Evolutionary conservation across 1,140 invertebrate species (phyloP).

Genomic region (Atta cephalotes): DNA sequence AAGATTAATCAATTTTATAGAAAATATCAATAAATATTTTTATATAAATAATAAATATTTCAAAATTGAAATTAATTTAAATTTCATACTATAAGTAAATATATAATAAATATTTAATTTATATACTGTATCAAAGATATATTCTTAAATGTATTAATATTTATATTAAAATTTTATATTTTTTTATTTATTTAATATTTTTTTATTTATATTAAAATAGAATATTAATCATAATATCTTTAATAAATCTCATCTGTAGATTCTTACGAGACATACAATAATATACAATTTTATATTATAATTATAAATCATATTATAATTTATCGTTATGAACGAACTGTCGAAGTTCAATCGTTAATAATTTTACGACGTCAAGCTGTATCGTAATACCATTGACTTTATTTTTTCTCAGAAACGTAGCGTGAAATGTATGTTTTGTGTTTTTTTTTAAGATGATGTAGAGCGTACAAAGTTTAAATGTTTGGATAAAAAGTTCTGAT

Average conservation of each 20-base stretch:
- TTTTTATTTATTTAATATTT: too few species aligned
- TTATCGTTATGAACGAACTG: neutral
- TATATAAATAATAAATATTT: neutral
- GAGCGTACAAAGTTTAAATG: neutral
- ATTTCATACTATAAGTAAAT: neutral
- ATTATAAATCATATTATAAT: neutral
- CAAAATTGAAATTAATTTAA: neutral
- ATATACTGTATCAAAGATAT: neutral
- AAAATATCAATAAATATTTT: constrained; percentile 6
- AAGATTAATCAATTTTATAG: neutral
- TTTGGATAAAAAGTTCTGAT: neutral
- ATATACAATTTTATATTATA: neutral
- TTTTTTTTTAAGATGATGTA: neutral
- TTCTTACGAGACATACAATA: neutral
- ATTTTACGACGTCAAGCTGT: constrained; percentile 39
- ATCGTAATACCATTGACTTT: neutral
- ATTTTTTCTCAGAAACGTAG: neutral
- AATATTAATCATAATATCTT: neutral
- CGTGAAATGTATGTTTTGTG: neutral
- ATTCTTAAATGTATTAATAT: neutral
- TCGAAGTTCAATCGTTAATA: constrained; percentile 19
- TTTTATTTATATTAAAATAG: neutral
- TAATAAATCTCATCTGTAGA: neutral
- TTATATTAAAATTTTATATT: constrained; percentile 5
- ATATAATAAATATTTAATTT: neutral